These are phyloP conservation scores for Thymallus thymallus DNA, from an alignment of 2,113 vertebrate genomes.

Conservation along the genomic window DNA sequence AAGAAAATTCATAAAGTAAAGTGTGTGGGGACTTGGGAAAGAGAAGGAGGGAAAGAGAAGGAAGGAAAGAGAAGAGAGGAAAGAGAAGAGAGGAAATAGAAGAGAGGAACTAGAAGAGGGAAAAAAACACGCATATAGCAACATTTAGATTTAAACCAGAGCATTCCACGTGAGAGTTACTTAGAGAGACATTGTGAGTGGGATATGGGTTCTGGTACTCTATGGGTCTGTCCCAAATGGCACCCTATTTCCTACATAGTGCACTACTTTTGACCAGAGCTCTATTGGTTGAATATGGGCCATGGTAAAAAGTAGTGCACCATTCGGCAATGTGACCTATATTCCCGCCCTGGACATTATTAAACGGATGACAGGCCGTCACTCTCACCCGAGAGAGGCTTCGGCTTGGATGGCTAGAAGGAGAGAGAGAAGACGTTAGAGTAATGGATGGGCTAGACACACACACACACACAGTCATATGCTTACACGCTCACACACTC, in stretches of 20 bases:
- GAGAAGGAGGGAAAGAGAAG: background rate
- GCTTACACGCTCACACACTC: no score
- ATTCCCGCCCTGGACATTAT: constrained; percentile 52
- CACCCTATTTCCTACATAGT: no score
- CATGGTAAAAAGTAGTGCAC: no score
- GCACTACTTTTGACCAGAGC: no score
- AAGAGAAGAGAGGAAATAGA: constrained; percentile 10
- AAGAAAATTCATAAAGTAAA: constrained; percentile 72
- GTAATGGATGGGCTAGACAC: constrained; percentile 59
- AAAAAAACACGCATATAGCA: background rate
- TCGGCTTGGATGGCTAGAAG: constrained; percentile 39
- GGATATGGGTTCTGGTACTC: no score
- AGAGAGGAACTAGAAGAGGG: constrained; percentile 12
- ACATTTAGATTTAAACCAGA: background rate
- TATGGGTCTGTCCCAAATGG: no score
- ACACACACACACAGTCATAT: no score
- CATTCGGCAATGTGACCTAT: background rate
- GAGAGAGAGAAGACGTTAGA: constrained; percentile 35
- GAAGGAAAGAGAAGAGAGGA: constrained; percentile 8
- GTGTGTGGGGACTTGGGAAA: constrained; percentile 41
- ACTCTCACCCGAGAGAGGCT: constrained; percentile 52
- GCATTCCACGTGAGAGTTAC: no score
- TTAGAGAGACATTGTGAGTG: no score
- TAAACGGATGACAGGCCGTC: constrained; percentile 56
- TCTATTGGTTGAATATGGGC: no score